Conservation (phyloP, 92 coral and sea anemone genomes). For the Diadumene lineata region DNA sequence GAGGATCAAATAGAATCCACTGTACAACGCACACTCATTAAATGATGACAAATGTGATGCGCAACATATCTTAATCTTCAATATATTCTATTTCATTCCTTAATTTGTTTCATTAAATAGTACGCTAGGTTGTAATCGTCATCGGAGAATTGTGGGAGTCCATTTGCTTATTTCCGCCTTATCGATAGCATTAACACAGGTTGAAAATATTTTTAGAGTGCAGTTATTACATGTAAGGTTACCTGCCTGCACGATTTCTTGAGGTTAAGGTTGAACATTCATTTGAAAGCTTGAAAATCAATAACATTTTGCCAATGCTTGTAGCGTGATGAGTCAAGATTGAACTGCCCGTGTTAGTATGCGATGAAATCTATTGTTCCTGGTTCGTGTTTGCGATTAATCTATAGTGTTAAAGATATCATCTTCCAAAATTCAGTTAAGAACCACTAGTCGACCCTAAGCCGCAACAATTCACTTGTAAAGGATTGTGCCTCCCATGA, state of each 20-base stretch:
- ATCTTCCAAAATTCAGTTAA: not conserved
- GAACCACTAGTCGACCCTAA: not conserved
- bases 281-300: not conserved
- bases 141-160: not conserved
- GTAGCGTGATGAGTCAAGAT: no score
- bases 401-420: not conserved
- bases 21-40: constrained; percentile 6
- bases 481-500: not conserved
- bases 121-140: not conserved
- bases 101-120: constrained; percentile 9
- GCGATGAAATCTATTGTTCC: no score
- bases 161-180: constrained; percentile 1
- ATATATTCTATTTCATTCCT: not conserved
- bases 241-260: not conserved
- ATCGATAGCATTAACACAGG: not conserved
- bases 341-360: no score
- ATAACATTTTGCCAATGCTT: no score
- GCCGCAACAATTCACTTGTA: not conserved
- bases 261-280: not conserved
- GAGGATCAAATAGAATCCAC: constrained; percentile 16
- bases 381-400: no score
- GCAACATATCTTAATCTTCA: not conserved
- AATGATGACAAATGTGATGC: constrained; percentile 5
- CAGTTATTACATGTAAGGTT: not conserved
- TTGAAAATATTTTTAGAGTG: not conserved